Evolutionary conservation across 2,888 invertebrate species (phyloP), one percentile per base, ranked within the genome.

Genomic region (Heliconius erato): DNA sequence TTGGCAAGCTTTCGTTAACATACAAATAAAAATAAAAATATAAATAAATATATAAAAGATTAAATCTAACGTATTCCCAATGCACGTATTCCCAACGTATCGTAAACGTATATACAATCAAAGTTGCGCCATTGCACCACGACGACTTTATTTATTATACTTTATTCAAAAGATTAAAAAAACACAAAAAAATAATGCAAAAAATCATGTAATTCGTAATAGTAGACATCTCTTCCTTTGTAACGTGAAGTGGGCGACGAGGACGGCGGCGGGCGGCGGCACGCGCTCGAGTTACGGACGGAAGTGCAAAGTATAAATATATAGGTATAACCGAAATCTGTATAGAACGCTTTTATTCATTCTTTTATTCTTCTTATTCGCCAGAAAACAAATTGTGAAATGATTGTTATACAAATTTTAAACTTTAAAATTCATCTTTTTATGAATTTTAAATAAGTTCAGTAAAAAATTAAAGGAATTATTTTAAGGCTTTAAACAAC

Each of bases 161-260:
- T 14, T 71, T 44, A 40, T 71, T 12, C 26, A 44, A 72, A 72
- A 44, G 11, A n/a, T 71, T n/a, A 65, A 26, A 28, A 26, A 14
- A 4, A 40, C 40, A 71, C n/a, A 72, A 72, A 44, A 44, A n/a
- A 6, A 7, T 11, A 40, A 40, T 40, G 40, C 26, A 67, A 32
- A 71, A 71, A 44, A 14, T 11, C n/a, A n/a, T 72, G 44, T 72
- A 72, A 72, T 49, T 72, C 72, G n/a, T 72, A 72, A 72, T 44
- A 44, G 71, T 26, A 72, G 72, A 72, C 72, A 26, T 72, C 72
- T 71, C 44, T 49, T 26, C 72, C 72, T 72, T 72, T 72, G 72
- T 72, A 26, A 19, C 9, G 3, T 72, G 72, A 49, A 72, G 72
- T 49, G 72, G 72, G 49, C 72, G 72, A 44, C 44, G 44, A 72